Conservation (phyloP, 2,888 invertebrate species). For the Rotaria sp. region DNA sequence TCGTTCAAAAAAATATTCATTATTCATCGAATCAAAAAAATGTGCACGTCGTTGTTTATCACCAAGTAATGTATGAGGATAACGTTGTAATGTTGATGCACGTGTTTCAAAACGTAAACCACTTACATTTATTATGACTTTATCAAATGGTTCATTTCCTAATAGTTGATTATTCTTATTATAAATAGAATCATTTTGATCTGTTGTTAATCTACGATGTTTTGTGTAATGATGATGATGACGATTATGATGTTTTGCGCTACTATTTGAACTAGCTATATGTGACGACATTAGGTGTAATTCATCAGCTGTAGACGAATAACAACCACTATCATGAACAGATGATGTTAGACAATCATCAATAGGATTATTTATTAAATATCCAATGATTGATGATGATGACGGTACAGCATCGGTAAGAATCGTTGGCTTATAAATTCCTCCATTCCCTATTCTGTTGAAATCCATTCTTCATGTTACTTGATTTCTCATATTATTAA, state of each 20-base stretch:
- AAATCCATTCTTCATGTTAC: neutral
- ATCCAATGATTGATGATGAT: neutral
- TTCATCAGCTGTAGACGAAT: neutral
- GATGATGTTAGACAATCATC: neutral
- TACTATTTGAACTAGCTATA: neutral
- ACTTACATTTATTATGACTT: constrained; percentile 47
- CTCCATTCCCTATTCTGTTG: neutral
- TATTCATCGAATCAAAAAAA: constrained; percentile 48
- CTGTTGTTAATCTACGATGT: neutral
- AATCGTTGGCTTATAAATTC: neutral
- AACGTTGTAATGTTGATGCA: constrained; percentile 49
- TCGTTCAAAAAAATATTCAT: constrained; percentile 53
- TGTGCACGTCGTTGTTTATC: constrained; percentile 46
- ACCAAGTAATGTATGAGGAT: constrained; percentile 52
- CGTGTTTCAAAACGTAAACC: constrained; percentile 54
- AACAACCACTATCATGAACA: neutral
- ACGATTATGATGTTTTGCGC: neutral
- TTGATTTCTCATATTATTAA: neutral
- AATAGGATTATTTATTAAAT: neutral
- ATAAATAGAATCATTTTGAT: neutral
- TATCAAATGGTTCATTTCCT: neutral
- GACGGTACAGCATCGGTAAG: neutral
- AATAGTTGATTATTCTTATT: neutral
- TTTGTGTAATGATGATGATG: neutral
- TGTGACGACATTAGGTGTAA: neutral